phyloP scores from a whole-genome alignment of 1,140 invertebrate species.

The Solenopsis invicta region DNA sequence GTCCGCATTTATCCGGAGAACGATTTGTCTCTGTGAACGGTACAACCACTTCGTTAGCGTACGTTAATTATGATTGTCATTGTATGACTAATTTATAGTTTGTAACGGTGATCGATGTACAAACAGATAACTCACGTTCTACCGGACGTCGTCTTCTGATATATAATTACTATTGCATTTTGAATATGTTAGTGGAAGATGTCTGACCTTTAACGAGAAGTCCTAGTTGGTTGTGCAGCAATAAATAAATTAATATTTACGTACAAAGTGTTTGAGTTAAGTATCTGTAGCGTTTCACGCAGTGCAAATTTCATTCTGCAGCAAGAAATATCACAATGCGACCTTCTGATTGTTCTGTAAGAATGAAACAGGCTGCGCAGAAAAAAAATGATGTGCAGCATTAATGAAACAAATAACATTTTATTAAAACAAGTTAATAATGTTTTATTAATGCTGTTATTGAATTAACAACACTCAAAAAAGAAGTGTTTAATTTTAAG shows the following conservation, averaged over 20 bases:
- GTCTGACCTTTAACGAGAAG: constrained; percentile 74
- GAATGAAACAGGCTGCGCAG: neutral
- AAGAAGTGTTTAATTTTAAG: too few species aligned
- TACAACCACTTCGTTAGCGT: constrained; percentile 72
- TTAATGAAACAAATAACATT: neutral
- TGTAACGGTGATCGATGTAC: constrained; percentile 74
- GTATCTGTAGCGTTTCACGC: constrained; percentile 4
- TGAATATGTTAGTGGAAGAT: constrained; percentile 73
- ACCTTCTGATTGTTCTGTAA: neutral
- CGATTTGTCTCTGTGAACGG: constrained; percentile 20
- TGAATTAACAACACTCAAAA: neutral
- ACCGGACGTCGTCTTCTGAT: constrained; percentile 69
- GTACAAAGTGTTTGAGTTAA: constrained; percentile 59
- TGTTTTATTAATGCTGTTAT: neutral
- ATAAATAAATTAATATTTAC: constrained; percentile 79
- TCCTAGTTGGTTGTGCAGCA: constrained; percentile 77
- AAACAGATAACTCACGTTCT: constrained; percentile 71
- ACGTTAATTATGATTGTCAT: constrained; percentile 55
- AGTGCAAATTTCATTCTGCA: neutral
- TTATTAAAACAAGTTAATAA: neutral
- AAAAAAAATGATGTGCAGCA: neutral
- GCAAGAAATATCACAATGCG: neutral
- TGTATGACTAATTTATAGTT: constrained; percentile 66
- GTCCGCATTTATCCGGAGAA: neutral
- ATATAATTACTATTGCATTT: constrained; percentile 70